Conservation (phyloP, 1,140 invertebrate species). For the Heliconius himera region DNA sequence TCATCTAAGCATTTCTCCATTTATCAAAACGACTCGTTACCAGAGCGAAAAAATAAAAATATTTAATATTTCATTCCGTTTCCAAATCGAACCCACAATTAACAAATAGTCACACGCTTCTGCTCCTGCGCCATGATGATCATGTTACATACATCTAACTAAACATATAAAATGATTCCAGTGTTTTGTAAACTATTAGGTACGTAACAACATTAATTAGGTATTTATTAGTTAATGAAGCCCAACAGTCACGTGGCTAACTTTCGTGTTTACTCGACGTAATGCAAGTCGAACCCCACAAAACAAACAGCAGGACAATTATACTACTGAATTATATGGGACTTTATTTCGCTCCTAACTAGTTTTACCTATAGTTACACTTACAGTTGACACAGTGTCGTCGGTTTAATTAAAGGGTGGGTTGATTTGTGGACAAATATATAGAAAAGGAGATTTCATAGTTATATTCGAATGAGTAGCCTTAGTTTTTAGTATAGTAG, state of each 20-base stretch:
- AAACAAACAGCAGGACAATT: constrained; percentile 53
- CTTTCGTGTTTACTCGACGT: constrained; percentile 28
- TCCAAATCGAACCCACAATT: too few relatives aligned
- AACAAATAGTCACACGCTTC: too few relatives aligned
- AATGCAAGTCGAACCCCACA: constrained; percentile 41
- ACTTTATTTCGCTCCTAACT: constrained; percentile 58
- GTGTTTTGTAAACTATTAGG: neutral
- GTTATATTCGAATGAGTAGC: too few relatives aligned
- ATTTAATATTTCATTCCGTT: too few relatives aligned
- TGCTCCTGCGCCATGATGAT: too few relatives aligned
- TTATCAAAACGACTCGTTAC: too few relatives aligned
- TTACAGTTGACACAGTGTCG: constrained; percentile 73
- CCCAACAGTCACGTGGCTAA: constrained; percentile 20
- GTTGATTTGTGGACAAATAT: constrained; percentile 71
- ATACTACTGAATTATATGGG: constrained; percentile 57
- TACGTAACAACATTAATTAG: neutral
- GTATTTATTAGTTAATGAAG: neutral
- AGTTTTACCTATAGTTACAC: constrained; percentile 66
- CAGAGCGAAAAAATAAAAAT: too few relatives aligned
- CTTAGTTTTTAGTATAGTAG: neutral
- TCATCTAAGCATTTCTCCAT: too few relatives aligned
- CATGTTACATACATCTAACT: too few relatives aligned
- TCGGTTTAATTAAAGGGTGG: constrained; percentile 74
- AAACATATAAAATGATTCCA: too few relatives aligned
- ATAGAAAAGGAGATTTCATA: constrained; percentile 27